Conservation (phyloP, 2,113 vertebrate species). For the Ciconia stormi region DNA sequence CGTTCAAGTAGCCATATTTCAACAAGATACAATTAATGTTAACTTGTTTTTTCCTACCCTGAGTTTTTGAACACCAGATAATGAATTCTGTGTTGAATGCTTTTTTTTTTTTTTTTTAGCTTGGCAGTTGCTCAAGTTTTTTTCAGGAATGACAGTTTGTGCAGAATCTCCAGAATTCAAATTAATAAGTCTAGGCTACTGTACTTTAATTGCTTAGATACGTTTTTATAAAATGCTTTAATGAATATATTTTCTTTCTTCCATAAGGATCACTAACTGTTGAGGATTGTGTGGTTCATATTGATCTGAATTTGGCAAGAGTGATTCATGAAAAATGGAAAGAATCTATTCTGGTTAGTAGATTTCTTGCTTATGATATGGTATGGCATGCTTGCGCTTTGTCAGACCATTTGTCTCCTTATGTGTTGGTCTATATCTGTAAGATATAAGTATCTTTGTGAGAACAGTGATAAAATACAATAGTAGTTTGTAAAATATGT, state of each 20-base stretch:
- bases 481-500: not conserved
- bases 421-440: not conserved
- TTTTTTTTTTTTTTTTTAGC: not conserved
- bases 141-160: not conserved
- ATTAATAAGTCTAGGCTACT: not conserved
- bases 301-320: slow-evolving; percentile 93
- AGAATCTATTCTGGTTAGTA: slow-evolving; percentile 89
- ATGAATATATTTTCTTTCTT: slow-evolving; percentile 1
- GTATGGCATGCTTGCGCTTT: not conserved
- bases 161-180: not conserved
- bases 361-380: slow-evolving; percentile 8
- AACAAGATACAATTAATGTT: not conserved
- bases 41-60: not conserved
- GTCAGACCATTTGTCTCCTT: not conserved
- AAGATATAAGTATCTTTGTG: not conserved
- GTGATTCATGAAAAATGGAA: slow-evolving; percentile 97
- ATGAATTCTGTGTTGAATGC: not conserved
- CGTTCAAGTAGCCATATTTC: not conserved
- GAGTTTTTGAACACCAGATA: not conserved
- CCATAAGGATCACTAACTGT: slow-evolving; percentile 80
- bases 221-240: not conserved
- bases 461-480: not conserved
- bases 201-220: not conserved
- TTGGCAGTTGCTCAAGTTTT: not conserved
- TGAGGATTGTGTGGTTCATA: slow-evolving; percentile 90